Evolutionary conservation across 1,140 invertebrate species (phyloP).

Genomic region (Ips nitidus): DNA sequence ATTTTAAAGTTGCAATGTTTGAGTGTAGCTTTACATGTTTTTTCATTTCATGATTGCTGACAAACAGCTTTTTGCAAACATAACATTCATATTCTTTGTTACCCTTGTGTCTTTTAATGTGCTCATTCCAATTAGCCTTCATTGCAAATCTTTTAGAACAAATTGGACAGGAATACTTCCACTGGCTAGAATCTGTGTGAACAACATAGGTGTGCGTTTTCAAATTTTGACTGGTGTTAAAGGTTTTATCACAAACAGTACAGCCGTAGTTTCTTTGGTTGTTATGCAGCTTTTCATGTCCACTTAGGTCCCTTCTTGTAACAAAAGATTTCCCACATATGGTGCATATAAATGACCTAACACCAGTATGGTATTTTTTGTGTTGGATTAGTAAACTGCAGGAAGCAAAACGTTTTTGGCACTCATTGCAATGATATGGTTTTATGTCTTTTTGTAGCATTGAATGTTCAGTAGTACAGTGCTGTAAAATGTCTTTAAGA

Average conservation of each 20-base stretch:
- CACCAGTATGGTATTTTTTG: conserved; percentile 40
- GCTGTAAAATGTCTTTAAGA: conserved; percentile 38
- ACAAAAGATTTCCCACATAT: conserved; percentile 63
- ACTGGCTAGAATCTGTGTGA: conserved; percentile 42
- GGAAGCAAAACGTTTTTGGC: conserved; percentile 37
- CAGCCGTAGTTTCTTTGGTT: conserved; percentile 70
- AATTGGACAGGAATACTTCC: conserved; percentile 43
- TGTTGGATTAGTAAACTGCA: conserved; percentile 41
- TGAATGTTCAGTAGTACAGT: conserved; percentile 37
- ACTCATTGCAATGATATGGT: conserved; percentile 40
- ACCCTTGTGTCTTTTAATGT: conserved; percentile 73
- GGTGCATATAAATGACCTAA: conserved; percentile 50
- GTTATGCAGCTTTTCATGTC: conserved; percentile 61
- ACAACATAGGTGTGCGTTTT: conserved; percentile 42
- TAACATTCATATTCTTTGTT: conserved; percentile 72
- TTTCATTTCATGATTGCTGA: conserved; percentile 40
- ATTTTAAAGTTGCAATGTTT: conserved; percentile 40
- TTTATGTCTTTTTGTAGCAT: conserved; percentile 38
- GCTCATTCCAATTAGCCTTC: conserved; percentile 51
- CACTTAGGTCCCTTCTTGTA: conserved; percentile 56
- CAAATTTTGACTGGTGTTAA: conserved; percentile 49
- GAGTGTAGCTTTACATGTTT: conserved; percentile 44
- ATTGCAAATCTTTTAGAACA: conserved; percentile 42
- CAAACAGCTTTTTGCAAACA: conserved; percentile 72
- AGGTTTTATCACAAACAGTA: conserved; percentile 64